Base-by-base conservation (phyloP, 2,797 vertebrate genomes). In the Botia almorhae region DNA sequence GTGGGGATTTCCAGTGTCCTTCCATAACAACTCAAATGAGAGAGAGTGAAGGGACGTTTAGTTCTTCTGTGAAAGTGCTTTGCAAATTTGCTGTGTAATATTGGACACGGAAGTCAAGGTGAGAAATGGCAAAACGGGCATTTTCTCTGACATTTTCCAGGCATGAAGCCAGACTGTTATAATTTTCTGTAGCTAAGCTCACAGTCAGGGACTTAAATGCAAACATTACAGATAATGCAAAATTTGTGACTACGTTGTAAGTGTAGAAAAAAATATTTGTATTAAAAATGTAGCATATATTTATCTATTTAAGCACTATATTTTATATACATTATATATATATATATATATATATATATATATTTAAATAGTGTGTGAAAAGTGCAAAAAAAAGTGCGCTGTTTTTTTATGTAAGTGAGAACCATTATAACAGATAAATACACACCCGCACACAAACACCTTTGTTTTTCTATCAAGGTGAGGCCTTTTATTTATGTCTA, bases 1-100 rank as follows among this genome's bases (percentile, higher is more conserved):
- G 23, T 67, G 85, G 85, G 74, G 80, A 86, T 84, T 86, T 86
- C 80, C 80, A 85, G 13, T 63, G 50, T 67, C 55, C 79, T 65
- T 75, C 19, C 55, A 58, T 60, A 74, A 71, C 76, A 50, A 33
- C 67, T 74, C 56, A 64, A 77, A 50, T 58, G 43, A 71, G 53
- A 60, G 33, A 23, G 63, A n/a, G n/a, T 4, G 29, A 29, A 29
- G 4, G 23, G n/a, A 26, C 26, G 17, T 78, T 26, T 43, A 8
- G 21, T 36, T 14, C 39, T 14, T 48, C 50, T 46, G 58, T 46
- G 64, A 12, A 51, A 50, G 61, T 6, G 60, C 63, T 83, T 81
- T n/a, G 63, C 43, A 61, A 78, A 74, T 63, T 21, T 56, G 19
- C 56, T 21, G 19, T 16, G 39, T 60, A 55, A 76, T 48, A 10